Evolutionary conservation across 2,888 invertebrate genomes (phyloP).

Genomic region (Troides oblongomaculatus): DNA sequence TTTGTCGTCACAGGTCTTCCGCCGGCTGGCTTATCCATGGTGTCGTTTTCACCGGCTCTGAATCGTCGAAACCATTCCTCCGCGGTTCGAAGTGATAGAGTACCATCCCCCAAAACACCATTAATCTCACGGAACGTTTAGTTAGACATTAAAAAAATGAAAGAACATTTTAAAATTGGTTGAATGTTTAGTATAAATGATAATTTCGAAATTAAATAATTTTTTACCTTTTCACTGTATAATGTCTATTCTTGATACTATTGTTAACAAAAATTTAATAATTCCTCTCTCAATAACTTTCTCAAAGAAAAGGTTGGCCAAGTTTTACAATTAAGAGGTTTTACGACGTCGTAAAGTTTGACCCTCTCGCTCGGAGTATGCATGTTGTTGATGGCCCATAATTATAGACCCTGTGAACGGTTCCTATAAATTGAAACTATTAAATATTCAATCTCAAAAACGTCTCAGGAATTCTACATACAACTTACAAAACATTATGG

Average conservation of each 20-base stretch:
- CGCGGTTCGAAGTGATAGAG: too few species aligned
- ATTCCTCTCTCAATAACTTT: constrained; percentile 1
- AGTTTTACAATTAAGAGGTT: constrained; percentile 17
- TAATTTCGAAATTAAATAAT: too few species aligned
- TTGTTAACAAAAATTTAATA: constrained; percentile 5
- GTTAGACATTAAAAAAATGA: too few species aligned
- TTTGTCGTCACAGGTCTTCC: too few species aligned
- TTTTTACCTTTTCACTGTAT: not conserved
- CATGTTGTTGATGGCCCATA: not conserved
- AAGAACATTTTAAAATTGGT: too few species aligned
- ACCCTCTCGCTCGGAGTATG: constrained; percentile 12
- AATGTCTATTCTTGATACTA: not conserved
- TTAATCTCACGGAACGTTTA: too few species aligned
- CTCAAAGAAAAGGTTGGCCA: constrained; percentile 2
- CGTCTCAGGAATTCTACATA: not conserved
- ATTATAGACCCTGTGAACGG: constrained; percentile 10
- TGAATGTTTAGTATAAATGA: too few species aligned
- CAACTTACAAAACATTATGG: not conserved
- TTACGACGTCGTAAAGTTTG: constrained; percentile 11
- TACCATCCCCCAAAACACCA: too few species aligned
- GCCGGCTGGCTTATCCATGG: too few species aligned
- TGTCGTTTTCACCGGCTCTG: too few species aligned
- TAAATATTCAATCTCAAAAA: not conserved
- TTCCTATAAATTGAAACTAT: constrained; percentile 3
- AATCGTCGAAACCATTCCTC: too few species aligned